Evolutionary conservation across 92 coral and sea anemone genomes (phyloP).

Genomic region (Blastomussa wellsi): DNA sequence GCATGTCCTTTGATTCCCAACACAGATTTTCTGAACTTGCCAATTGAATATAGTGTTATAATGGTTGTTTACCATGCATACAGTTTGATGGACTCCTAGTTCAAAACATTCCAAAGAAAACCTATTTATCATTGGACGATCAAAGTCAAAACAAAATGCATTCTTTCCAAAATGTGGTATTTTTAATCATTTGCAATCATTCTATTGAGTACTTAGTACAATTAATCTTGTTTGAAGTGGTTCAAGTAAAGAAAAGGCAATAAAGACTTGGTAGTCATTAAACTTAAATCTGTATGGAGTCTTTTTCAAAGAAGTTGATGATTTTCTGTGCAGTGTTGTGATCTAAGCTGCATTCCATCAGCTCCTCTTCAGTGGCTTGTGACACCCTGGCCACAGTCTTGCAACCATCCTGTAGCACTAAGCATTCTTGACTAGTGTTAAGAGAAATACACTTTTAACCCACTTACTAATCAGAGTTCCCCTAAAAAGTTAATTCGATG

Average conservation of each 20-base stretch:
- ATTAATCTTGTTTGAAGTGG: not conserved
- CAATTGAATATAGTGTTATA: not conserved
- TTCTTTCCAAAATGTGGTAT: not conserved
- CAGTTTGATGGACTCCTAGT: too few species aligned
- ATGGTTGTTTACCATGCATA: not conserved
- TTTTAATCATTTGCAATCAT: not conserved
- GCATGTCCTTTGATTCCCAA: not conserved
- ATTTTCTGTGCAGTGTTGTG: constrained; percentile 83
- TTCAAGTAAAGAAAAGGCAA: not conserved
- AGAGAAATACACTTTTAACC: constrained; percentile 16
- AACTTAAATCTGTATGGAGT: constrained; percentile 48
- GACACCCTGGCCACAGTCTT: constrained; percentile 77
- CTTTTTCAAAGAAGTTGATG: constrained; percentile 75
- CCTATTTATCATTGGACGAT: not conserved
- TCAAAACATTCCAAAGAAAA: not conserved
- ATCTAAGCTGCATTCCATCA: constrained; percentile 96
- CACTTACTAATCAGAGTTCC: not conserved
- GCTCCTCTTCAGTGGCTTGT: constrained; percentile 77
- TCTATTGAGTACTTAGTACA: not conserved
- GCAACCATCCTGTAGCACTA: constrained; percentile 95
- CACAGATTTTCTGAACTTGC: not conserved
- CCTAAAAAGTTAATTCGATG: not conserved
- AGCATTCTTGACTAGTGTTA: constrained; percentile 69
- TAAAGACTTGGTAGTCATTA: constrained; percentile 6
- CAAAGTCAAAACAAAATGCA: not conserved